Conservation (phyloP, 2,797 vertebrate genomes). For the Simalia tracyae region DNA sequence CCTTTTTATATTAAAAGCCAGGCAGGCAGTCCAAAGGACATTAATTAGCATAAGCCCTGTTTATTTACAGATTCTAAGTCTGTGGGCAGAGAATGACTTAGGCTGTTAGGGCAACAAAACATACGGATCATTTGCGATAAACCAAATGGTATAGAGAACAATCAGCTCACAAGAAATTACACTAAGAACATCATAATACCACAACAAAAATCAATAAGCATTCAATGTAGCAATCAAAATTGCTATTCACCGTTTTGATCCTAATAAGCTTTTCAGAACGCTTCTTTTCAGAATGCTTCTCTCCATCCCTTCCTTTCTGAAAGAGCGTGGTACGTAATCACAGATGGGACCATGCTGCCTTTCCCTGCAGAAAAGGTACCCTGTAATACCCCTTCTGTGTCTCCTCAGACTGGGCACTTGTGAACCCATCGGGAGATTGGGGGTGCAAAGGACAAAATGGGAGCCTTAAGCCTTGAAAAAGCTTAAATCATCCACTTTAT, state of each 20-base stretch:
- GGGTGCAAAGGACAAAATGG: too few relatives aligned
- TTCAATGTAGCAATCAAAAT: background rate
- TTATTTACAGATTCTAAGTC: background rate
- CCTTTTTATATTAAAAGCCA: background rate
- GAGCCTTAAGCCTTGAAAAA: too few relatives aligned
- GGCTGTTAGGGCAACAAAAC: background rate
- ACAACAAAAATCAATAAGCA: background rate
- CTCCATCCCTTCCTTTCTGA: background rate
- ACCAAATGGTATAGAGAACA: background rate
- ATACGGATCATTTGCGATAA: background rate
- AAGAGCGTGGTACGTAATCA: background rate
- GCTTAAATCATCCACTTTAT: too few relatives aligned
- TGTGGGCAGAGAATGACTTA: background rate
- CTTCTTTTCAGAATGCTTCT: background rate
- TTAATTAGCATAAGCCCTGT: background rate
- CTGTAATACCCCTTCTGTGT: background rate
- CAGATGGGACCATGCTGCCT: background rate
- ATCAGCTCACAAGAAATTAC: background rate
- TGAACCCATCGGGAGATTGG: too few relatives aligned
- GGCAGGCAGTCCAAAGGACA: background rate
- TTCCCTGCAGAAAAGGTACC: too few relatives aligned
- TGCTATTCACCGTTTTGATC: background rate
- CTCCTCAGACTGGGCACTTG: background rate
- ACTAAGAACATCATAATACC: background rate
- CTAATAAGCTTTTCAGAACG: background rate